phyloP scores from a whole-genome alignment of 1,140 invertebrate genomes.

The Nomia melanderi region DNA sequence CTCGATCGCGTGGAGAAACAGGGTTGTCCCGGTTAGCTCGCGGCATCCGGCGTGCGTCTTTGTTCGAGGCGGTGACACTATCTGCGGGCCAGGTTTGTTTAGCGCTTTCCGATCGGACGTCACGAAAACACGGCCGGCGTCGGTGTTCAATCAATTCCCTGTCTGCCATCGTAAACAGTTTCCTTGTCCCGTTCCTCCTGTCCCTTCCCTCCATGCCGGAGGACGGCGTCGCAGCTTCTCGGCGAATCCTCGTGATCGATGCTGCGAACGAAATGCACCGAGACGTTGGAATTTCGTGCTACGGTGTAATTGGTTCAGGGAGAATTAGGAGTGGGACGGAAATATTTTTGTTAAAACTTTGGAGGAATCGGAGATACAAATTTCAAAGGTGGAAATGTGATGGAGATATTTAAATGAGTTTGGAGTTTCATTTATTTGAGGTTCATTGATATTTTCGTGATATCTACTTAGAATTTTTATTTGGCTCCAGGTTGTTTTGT shows the following conservation, averaged over 20 bases:
- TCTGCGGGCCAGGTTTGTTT: slow-evolving; percentile 40
- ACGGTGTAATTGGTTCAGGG: too few relatives aligned
- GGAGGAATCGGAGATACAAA: too few relatives aligned
- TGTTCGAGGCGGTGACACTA: slow-evolving; percentile 33
- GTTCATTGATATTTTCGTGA: too few relatives aligned
- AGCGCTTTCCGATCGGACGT: slow-evolving; percentile 27
- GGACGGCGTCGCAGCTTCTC: too few relatives aligned
- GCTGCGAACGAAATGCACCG: background rate
- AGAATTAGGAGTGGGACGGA: too few relatives aligned
- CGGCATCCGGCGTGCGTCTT: slow-evolving; percentile 37
- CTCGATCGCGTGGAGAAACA: slow-evolving; percentile 26
- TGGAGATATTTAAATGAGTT: too few relatives aligned
- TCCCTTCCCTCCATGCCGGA: too few relatives aligned
- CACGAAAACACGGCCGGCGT: slow-evolving; percentile 11
- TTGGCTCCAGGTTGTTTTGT: too few relatives aligned
- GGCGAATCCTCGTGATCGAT: background rate
- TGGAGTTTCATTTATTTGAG: too few relatives aligned
- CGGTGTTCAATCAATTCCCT: slow-evolving; percentile 36
- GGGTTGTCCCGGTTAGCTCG: slow-evolving; percentile 41
- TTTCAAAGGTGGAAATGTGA: too few relatives aligned
- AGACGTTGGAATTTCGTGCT: background rate
- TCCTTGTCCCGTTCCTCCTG: background rate
- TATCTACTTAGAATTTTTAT: too few relatives aligned
- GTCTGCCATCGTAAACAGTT: slow-evolving; percentile 40
- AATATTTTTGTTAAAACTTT: too few relatives aligned